Conservation (phyloP, 2,113 vertebrate genomes). For the Spea multiplicata region DNA sequence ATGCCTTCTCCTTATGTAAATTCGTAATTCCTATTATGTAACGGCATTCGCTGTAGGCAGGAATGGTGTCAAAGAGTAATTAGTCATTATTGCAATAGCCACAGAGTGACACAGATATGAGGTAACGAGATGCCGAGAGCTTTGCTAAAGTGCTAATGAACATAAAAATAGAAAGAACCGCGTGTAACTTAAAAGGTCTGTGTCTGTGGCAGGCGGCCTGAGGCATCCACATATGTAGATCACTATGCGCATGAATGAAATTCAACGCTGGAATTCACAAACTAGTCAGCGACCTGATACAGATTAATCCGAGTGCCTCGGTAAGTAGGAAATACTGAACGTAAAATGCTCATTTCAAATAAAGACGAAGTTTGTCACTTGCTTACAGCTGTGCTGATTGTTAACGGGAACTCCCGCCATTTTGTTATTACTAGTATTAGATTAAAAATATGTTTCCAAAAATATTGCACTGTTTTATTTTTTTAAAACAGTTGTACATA, state of each 20-base stretch:
- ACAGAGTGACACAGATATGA: slow-evolving; percentile 37
- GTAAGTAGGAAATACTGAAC: slow-evolving; percentile 24
- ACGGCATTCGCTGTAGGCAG: slow-evolving; percentile 1
- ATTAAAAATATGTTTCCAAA: no score
- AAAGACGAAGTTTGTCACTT: slow-evolving; percentile 13
- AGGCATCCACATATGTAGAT: slow-evolving; percentile 29
- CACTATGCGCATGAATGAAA: slow-evolving; percentile 41
- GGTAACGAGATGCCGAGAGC: slow-evolving; percentile 39
- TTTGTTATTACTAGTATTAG: no score
- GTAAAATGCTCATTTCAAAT: slow-evolving; percentile 31
- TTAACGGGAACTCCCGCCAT: no score
- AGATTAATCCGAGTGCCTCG: slow-evolving; percentile 16
- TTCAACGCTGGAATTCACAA: slow-evolving; percentile 20
- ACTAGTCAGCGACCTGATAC: background rate
- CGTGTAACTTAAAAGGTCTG: slow-evolving; percentile 22
- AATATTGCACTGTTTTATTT: no score
- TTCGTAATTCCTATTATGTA: slow-evolving; percentile 25
- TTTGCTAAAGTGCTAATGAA: slow-evolving; percentile 43
- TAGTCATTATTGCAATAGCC: slow-evolving; percentile 38
- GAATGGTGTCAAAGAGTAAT: slow-evolving; percentile 43
- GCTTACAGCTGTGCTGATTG: background rate
- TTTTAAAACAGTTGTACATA: no score
- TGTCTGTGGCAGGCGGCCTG: slow-evolving; percentile 18
- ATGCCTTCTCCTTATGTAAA: background rate
- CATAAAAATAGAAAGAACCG: slow-evolving; percentile 36